Base-by-base conservation (phyloP, 2,113 vertebrate species). In the Indri indri region DNA sequence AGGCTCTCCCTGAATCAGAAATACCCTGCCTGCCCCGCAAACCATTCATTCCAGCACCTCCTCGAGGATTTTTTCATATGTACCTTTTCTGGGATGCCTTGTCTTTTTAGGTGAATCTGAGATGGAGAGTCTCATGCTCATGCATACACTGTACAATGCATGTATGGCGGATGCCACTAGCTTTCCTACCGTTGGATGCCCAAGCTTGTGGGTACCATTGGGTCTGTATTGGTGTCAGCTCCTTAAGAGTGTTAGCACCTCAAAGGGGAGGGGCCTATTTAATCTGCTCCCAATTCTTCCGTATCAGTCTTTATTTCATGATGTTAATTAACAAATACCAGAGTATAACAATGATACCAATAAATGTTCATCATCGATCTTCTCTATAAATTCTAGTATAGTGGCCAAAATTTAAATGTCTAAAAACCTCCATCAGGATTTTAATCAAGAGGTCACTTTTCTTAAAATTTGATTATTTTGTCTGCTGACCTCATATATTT, bases 381-480 rank as follows among this genome's bases (percentile, higher is more conserved):
- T 50, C 52, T 65, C 34, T 88, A 18, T 54, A 81, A 86, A 94
- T 90, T 74, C 74, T 79, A 73, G 12, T 16, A 84, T 18, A 37
- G 37, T 50, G 7, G 34, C 45, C 50, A 59, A 40, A 50, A 22
- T 57, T 40, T 57, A 45, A 88, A 57, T 84, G 37, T 45, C 16
- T 84, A 50, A 96, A 88, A 66, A 73, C 16, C 12, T 50, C 80
- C 20, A 2, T 2, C 61, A 83, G 68, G 30, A 84, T 89, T 92
- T 94, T 82, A 92, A 92, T 61, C 16, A 80, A 80, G 47, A 95
- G 20, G 5, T 86, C 9, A 73, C 5, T 81, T 96, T 86, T 57
- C 77, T 81, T 71, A 40, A 65, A 85, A 73, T 34, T n/a, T 45
- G 20, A 42, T 71, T 37, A 25, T 50, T 87, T 63, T 87, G 34